Base-by-base conservation (phyloP, 2,888 invertebrate genomes). In the Macrostomum cliftonense region DNA sequence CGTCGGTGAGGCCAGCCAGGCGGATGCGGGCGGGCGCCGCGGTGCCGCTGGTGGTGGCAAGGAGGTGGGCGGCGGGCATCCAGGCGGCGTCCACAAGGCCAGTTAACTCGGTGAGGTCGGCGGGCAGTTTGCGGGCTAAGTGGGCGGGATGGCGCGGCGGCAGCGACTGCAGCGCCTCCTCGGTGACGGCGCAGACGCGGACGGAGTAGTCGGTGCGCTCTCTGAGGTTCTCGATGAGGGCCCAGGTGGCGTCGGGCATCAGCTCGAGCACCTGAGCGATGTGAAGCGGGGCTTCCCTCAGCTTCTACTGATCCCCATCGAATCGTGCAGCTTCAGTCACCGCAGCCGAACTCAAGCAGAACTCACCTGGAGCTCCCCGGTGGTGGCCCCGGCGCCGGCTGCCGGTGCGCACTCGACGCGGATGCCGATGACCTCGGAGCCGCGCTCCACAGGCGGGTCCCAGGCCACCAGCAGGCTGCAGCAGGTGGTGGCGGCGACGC, bases 131-230 rank as follows among this genome's bases (percentile, higher is more conserved):
- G 20, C 59, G 55, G 1, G 58, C 48, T 39, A 56, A 58, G 50
- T 61, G 64, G 43, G 61, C 53, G 7, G 57, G 55, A 46, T 67
- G 61, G 43, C 59, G 62, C 36, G 62, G 62, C 4, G 66, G 64
- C 12, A 68, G 60, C 43, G 62, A 57, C 49, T 65, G 63, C 55
- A 70, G 68, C 56, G 63, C 70, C 55, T 70, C 68, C 40, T 66
- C 64, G 2, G 68, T 69, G 28, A 70, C 58, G 1, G 65, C 66
- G 16, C 66, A 65, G 5, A 70, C 61, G 14, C 62, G 59, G 46
- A 68, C 53, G 42, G 63, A 57, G 53, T 69, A 69, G 50, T 65
- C 64, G 2, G 65, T 67, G 47, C 63, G 62, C 52, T 70, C 70
- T 40, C 56, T 47, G 4, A 70, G 57, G 39, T 59, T 58, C 28